A percentile compares a stretch with the other conserved stretches of the same genome.
Conservation (phyloP, 1,140 invertebrate genomes). For the Trichoplusia ni region DNA sequence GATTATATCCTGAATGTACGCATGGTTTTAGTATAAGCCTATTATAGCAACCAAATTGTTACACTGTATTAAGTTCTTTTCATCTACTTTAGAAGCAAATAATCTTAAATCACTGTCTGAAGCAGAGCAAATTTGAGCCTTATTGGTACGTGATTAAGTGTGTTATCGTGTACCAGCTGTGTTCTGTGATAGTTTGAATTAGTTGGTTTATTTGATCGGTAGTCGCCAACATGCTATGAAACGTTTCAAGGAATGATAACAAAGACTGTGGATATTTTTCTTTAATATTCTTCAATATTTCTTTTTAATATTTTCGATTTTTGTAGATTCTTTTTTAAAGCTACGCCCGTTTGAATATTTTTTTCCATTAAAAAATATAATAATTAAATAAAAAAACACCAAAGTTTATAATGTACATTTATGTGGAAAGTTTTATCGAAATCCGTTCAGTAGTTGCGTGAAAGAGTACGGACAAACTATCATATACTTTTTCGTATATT, state of each 20-base stretch:
- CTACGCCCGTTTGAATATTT: no score
- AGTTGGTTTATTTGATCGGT: conserved; percentile 53
- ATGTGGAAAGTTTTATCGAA: no score
- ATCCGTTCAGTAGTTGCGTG: no score
- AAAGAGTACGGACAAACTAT: no score
- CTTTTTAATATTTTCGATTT: no score
- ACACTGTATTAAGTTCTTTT: conserved; percentile 15
- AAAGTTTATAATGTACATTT: no score
- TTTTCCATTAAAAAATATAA: no score
- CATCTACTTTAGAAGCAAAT: background rate
- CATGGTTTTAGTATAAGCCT: background rate
- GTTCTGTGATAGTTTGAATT: conserved; percentile 50
- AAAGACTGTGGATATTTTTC: conserved; percentile 25
- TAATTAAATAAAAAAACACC: no score
- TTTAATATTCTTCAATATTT: background rate
- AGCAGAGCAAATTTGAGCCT: background rate
- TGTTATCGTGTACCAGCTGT: conserved; percentile 8
- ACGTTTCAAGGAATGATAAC: conserved; percentile 34
- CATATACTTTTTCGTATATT: no score
- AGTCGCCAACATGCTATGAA: conserved; percentile 54
- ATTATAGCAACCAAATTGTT: conserved; percentile 6
- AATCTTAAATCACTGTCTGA: background rate
- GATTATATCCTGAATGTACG: background rate
- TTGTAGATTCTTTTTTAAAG: no score
- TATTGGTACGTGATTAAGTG: background rate